Conservation (phyloP, 2,888 invertebrate genomes). For the Drosophila fulvimacula region DNA sequence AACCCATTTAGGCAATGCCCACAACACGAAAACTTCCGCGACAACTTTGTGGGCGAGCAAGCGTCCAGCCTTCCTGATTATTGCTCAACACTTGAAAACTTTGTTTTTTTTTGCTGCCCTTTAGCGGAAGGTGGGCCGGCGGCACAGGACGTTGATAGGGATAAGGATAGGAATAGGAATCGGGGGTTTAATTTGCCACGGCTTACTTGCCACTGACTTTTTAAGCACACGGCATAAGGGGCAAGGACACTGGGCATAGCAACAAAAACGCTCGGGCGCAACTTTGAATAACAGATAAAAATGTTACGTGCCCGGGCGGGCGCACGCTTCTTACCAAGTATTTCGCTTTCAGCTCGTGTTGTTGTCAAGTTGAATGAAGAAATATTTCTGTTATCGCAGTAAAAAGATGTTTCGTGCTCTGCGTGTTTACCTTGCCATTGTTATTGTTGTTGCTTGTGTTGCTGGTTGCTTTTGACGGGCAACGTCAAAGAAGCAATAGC, state of each 20-base stretch:
- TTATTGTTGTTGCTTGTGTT: conserved; percentile 26
- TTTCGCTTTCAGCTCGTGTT: conserved; percentile 45
- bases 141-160: not conserved
- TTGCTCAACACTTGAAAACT: conserved; percentile 78
- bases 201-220: conserved; percentile 47
- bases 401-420: conserved; percentile 75
- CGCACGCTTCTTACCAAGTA: conserved; percentile 24
- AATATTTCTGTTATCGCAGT: conserved; percentile 74
- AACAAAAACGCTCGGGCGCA: conserved; percentile 49
- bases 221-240: conserved; percentile 4
- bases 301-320: conserved; percentile 70
- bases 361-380: conserved; percentile 67
- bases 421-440: conserved; percentile 69
- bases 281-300: conserved; percentile 79
- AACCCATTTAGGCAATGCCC: conserved; percentile 74
- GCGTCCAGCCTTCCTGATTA: conserved; percentile 76
- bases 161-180: conserved; percentile 5
- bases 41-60: conserved; percentile 35
- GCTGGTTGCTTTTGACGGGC: conserved; percentile 41
- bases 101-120: conserved; percentile 32
- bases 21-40: conserved; percentile 65
- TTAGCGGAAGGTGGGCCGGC: not conserved
- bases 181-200: conserved; percentile 53
- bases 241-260: conserved; percentile 22
- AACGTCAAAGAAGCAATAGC: conserved; percentile 42